These are phyloP conservation scores for Lingula anatina DNA, from an alignment of 2,888 invertebrate genomes.

Conservation along the genomic window DNA sequence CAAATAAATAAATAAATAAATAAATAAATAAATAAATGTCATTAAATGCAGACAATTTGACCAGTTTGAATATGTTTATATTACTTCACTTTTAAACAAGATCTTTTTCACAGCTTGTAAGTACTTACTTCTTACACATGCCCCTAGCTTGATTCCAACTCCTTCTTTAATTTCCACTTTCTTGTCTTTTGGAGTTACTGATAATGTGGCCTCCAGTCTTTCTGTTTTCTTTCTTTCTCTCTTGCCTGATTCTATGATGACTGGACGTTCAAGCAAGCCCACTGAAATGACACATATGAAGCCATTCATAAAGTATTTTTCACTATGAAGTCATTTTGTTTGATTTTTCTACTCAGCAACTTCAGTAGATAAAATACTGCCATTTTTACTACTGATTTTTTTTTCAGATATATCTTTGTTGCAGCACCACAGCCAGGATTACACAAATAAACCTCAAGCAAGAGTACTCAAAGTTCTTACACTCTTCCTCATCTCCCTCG, in stretches of 20 bases:
- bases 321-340: too few species aligned
- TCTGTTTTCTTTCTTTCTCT: conserved; percentile 51
- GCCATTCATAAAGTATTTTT: too few species aligned
- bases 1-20: too few species aligned
- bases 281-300: conserved; percentile 18
- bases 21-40: conserved; percentile 5
- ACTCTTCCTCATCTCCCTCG: background rate
- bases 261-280: conserved; percentile 48
- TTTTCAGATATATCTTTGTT: too few species aligned
- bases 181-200: conserved; percentile 31
- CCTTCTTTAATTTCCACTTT: conserved; percentile 54
- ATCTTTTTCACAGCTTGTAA: too few species aligned
- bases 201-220: conserved; percentile 34
- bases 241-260: conserved; percentile 45
- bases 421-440: too few species aligned
- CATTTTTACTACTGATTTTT: too few species aligned
- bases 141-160: conserved; percentile 63
- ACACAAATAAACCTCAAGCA: too few species aligned
- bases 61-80: too few species aligned
- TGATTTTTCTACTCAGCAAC: too few species aligned
- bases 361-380: too few species aligned
- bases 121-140: conserved; percentile 63
- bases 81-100: too few species aligned
- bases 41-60: conserved; percentile 9
- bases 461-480: background rate